A percentile compares a stretch with the other conserved stretches of the same genome.
Evolutionary conservation across 2,797 vertebrate species (phyloP).

Genomic region (Xiphorhynchus erythropygius): DNA sequence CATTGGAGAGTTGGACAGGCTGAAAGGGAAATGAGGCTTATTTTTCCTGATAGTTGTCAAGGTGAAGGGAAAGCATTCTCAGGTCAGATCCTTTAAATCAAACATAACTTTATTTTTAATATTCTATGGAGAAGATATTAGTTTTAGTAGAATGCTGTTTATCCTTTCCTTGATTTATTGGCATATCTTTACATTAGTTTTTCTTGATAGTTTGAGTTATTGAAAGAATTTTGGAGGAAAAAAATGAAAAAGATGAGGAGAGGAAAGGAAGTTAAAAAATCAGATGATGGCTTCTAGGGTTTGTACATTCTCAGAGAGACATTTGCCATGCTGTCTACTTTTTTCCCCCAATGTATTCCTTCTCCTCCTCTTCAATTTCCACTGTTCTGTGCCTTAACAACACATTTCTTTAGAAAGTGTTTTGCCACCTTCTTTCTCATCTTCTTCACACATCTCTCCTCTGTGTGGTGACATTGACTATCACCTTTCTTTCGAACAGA

Average conservation of each 20-base stretch:
- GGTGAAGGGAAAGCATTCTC: neutral
- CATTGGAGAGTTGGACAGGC: neutral
- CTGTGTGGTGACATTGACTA: conserved; percentile 24
- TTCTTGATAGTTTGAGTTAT: neutral
- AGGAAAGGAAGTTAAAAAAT: neutral
- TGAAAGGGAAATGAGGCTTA: neutral
- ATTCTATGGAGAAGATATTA: neutral
- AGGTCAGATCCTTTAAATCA: neutral
- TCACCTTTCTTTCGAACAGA: neutral
- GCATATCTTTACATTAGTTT: neutral
- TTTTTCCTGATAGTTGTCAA: conserved; percentile 27
- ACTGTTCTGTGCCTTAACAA: neutral
- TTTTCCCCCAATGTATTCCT: neutral
- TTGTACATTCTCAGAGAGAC: neutral
- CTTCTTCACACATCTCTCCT: neutral
- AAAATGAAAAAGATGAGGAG: neutral
- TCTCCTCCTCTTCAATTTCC: neutral
- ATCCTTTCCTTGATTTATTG: conserved; percentile 13
- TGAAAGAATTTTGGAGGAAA: neutral
- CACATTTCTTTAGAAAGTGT: neutral
- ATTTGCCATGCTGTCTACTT: neutral
- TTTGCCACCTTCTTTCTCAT: conserved; percentile 16
- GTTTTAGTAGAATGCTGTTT: neutral
- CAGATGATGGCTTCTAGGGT: neutral
- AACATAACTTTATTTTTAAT: neutral